Evolutionary conservation across 2,797 vertebrate genomes (phyloP).

Genomic region (Steatocranus sp.): DNA sequence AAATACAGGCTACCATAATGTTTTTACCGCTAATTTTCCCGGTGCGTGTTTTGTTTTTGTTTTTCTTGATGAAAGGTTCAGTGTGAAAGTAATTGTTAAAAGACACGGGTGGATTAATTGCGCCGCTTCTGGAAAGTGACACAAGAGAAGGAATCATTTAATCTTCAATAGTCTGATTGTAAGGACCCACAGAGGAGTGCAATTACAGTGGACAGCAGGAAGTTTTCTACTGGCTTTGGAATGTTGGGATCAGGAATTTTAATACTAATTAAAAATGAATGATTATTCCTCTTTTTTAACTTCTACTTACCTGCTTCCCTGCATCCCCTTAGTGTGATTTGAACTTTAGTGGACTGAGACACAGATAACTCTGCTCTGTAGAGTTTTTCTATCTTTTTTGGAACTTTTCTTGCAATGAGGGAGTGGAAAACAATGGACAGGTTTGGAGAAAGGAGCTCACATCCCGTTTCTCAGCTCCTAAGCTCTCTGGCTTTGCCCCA

Average conservation of each 20-base stretch:
- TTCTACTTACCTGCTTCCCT: neutral
- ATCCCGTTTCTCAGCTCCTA: conserved; percentile 75
- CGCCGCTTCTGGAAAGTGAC: neutral
- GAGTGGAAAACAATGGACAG: conserved; percentile 67
- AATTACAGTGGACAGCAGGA: neutral
- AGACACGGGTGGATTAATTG: conserved; percentile 32
- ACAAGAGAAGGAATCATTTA: conserved; percentile 14
- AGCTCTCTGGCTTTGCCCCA: conserved; percentile 75
- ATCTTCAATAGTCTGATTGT: conserved; percentile 28
- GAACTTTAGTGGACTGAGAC: neutral
- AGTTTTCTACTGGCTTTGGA: neutral
- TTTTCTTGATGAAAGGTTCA: neutral
- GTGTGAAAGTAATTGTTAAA: conserved; percentile 1
- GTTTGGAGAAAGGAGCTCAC: conserved; percentile 64
- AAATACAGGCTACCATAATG: neutral
- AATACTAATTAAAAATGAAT: neutral
- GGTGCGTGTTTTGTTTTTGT: neutral
- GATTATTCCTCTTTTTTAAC: neutral
- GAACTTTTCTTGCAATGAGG: conserved; percentile 45
- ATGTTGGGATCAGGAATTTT: conserved; percentile 15
- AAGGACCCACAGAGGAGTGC: conserved; percentile 21
- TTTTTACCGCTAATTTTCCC: neutral
- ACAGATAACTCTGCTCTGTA: neutral
- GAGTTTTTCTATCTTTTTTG: conserved; percentile 4
- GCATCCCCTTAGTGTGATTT: neutral